phyloP scores from a whole-genome alignment of 1,140 invertebrate genomes.

The Conus ventricosus region DNA sequence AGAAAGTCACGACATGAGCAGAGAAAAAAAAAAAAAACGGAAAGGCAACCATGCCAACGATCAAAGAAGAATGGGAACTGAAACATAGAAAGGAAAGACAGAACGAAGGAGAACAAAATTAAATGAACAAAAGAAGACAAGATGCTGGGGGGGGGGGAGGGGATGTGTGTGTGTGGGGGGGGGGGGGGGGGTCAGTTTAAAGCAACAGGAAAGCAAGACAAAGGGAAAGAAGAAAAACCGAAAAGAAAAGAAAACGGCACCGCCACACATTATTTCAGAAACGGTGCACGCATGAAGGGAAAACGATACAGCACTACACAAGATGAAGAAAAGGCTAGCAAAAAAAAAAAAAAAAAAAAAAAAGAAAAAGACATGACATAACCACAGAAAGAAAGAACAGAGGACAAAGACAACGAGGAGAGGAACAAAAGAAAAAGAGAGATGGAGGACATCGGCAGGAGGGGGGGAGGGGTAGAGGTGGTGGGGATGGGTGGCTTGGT shows the following conservation, averaged over 20 bases:
- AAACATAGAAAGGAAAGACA: not conserved
- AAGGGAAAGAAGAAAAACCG: no score
- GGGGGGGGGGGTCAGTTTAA: not conserved
- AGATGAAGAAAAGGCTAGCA: not conserved
- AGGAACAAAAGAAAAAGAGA: not conserved
- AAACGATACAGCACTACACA: no score
- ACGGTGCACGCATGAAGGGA: no score
- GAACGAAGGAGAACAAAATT: not conserved
- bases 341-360: not conserved
- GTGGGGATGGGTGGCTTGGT: no score
- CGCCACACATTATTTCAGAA: no score
- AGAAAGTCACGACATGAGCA: constrained; percentile 26
- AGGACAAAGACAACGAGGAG: not conserved
- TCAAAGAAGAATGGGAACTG: constrained; percentile 3
- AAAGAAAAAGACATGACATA: not conserved
- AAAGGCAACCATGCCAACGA: constrained; percentile 15
- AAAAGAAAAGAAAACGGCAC: no score
- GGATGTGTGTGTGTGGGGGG: not conserved
- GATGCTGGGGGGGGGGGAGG: not conserved
- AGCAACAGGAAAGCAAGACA: no score
- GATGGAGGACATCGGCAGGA: no score
- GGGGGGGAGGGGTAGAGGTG: no score
- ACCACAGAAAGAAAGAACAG: not conserved
- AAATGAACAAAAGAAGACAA: not conserved
- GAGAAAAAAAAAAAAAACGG: constrained; percentile 13